Evolutionary conservation across 2,888 invertebrate genomes (phyloP).

Genomic region (Yponomeuta sedellus): DNA sequence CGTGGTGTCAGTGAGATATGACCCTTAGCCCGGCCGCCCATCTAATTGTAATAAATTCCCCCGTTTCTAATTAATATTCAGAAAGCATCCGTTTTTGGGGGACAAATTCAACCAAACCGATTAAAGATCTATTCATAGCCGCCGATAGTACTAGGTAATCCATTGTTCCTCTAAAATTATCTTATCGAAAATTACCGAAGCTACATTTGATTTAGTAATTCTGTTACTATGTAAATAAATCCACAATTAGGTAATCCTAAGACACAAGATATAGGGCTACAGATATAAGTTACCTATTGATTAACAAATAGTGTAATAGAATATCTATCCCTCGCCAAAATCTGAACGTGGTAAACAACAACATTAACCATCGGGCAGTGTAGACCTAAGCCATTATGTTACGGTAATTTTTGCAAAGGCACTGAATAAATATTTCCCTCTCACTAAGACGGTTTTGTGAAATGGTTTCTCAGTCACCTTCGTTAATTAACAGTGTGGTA

Average conservation of each 20-base stretch:
- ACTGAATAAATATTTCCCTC: too few species aligned
- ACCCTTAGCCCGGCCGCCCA: not conserved
- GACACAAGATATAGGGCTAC: too few species aligned
- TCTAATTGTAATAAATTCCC: not conserved
- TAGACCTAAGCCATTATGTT: too few species aligned
- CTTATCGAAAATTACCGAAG: not conserved
- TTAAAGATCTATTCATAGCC: not conserved
- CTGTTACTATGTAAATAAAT: not conserved
- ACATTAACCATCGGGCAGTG: too few species aligned
- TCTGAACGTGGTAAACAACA: too few species aligned
- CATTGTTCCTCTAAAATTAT: too few species aligned
- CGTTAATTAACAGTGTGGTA: too few species aligned
- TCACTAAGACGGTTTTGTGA: too few species aligned
- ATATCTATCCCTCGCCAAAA: too few species aligned
- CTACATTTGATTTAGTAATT: not conserved
- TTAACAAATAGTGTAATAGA: not conserved
- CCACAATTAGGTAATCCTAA: not conserved
- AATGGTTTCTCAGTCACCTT: too few species aligned
- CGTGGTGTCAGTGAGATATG: too few species aligned
- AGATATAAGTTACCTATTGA: not conserved
- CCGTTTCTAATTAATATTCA: not conserved
- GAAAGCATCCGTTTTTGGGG: not conserved
- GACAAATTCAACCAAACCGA: not conserved
- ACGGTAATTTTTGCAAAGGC: too few species aligned
- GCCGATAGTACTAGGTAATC: not conserved